Conservation (phyloP, 1,140 invertebrate genomes). For the Parasteatoda tepidariorum region DNA sequence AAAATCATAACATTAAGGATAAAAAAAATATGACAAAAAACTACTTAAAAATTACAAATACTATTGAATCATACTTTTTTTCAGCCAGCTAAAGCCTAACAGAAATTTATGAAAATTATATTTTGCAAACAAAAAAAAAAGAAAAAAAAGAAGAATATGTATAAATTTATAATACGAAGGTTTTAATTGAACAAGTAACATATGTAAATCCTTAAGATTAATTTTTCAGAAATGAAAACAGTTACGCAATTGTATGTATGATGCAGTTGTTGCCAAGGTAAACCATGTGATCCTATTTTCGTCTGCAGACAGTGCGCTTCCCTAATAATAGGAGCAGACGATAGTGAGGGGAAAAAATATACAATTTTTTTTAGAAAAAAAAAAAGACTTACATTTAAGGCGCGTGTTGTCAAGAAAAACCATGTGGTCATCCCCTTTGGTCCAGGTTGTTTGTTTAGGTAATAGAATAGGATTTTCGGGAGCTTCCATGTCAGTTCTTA, state of each 20-base stretch:
- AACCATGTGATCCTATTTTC: conserved; percentile 42
- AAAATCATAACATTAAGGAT: too few relatives aligned
- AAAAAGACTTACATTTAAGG: conserved; percentile 75
- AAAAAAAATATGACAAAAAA: too few relatives aligned
- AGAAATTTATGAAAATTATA: too few relatives aligned
- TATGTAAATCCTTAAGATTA: too few relatives aligned
- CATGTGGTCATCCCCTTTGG: conserved; percentile 80
- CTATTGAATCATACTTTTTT: too few relatives aligned
- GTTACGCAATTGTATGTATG: conserved; percentile 31
- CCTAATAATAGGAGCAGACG: conserved; percentile 30
- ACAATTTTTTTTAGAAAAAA: not conserved
- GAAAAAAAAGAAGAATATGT: too few relatives aligned
- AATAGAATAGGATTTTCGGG: conserved; percentile 67
- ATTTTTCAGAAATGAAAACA: too few relatives aligned
- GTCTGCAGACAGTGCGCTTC: not conserved
- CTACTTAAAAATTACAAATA: too few relatives aligned
- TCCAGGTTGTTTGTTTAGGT: conserved; percentile 70
- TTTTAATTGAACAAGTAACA: too few relatives aligned
- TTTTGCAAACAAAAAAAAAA: too few relatives aligned
- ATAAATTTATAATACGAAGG: too few relatives aligned
- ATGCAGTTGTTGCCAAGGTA: conserved; percentile 55
- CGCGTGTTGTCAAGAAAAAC: conserved; percentile 80
- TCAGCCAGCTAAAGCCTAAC: too few relatives aligned
- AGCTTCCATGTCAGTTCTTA: conserved; percentile 61
- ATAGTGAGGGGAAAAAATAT: not conserved